phyloP scores from a whole-genome alignment of 2,888 invertebrate genomes.

The Asteroscopus sphinx region DNA sequence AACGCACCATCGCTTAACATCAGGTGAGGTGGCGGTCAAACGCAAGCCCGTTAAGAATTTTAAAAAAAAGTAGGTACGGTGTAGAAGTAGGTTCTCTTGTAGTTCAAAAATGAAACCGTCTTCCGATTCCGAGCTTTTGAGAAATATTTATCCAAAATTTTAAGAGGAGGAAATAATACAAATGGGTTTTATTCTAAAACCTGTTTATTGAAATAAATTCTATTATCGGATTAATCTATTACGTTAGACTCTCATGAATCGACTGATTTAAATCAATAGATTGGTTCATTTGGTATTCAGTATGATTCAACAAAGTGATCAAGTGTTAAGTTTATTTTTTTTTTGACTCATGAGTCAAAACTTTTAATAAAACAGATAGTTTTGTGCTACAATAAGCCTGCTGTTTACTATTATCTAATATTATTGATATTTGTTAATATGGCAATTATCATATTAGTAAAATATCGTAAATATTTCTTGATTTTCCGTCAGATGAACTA shows the following conservation, averaged over 20 bases:
- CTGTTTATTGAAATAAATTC: background rate
- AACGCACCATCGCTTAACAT: too few relatives aligned
- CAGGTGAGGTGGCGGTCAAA: too few relatives aligned
- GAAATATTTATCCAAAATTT: slow-evolving; percentile 4
- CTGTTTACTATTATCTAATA: slow-evolving; percentile 13
- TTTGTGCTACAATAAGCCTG: slow-evolving; percentile 13
- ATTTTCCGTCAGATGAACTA: slow-evolving; percentile 17
- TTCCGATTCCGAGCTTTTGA: too few relatives aligned
- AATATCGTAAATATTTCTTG: background rate
- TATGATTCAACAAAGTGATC: slow-evolving; percentile 39
- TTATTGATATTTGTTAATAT: slow-evolving; percentile 10
- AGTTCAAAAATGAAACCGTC: too few relatives aligned
- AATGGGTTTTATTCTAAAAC: too few relatives aligned
- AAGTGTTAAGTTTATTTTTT: slow-evolving; percentile 44
- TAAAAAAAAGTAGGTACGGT: too few relatives aligned
- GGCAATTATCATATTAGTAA: slow-evolving; percentile 23
- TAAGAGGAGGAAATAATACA: too few relatives aligned
- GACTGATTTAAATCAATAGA: slow-evolving; percentile 26
- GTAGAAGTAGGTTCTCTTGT: too few relatives aligned
- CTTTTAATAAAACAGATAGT: slow-evolving; percentile 10
- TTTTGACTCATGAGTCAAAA: slow-evolving; percentile 16
- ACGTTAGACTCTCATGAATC: slow-evolving; percentile 20
- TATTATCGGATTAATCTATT: slow-evolving; percentile 15
- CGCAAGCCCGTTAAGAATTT: too few relatives aligned
- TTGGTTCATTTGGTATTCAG: slow-evolving; percentile 41